Conservation (phyloP, 2,888 invertebrate species). For the Holacanthella duospinosa region DNA sequence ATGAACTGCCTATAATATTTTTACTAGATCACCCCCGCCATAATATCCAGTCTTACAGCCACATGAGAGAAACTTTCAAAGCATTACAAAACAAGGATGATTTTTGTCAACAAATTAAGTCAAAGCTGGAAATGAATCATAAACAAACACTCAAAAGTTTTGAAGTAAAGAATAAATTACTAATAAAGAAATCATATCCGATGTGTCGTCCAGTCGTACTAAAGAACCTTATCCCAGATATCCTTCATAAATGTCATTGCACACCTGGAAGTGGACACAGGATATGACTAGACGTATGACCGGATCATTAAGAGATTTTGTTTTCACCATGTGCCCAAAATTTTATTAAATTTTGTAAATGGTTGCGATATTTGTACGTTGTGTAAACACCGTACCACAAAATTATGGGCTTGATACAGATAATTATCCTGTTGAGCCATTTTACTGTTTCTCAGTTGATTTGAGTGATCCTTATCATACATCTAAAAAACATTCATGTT, state of each 20-base stretch:
- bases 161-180: background rate
- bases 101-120: background rate
- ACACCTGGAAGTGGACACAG: background rate
- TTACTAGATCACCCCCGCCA: background rate
- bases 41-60: background rate
- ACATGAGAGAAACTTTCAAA: background rate
- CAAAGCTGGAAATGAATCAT: background rate
- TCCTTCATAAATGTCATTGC: background rate
- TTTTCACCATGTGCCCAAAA: background rate
- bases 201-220: background rate
- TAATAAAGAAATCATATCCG: background rate
- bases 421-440: background rate
- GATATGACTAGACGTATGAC: background rate
- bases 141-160: background rate
- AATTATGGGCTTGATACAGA: background rate
- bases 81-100: background rate
- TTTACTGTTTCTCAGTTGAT: background rate
- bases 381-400: background rate
- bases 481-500: background rate
- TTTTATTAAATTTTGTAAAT: background rate
- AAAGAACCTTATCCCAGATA: background rate
- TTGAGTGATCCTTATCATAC: background rate
- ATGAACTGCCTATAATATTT: background rate
- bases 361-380: background rate
- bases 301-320: background rate